phyloP scores from a whole-genome alignment of 1,140 invertebrate species.

The Panagrolaimus sp. region DNA sequence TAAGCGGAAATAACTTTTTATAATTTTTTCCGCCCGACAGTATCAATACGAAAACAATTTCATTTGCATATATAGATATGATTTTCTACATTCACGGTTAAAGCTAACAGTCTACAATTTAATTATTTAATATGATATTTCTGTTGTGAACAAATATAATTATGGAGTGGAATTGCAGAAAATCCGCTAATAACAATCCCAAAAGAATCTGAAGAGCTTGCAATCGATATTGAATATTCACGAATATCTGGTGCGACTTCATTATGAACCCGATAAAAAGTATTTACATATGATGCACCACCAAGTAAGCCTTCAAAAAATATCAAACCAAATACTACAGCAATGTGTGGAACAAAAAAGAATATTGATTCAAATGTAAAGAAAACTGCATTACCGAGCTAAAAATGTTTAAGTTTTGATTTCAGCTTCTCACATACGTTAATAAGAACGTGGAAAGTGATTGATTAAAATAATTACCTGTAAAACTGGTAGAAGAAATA shows the following conservation, averaged over 20 bases:
- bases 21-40: too few relatives aligned
- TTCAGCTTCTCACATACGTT: too few relatives aligned
- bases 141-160: conserved; percentile 1
- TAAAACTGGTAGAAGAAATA: conserved; percentile 10
- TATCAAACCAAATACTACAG: conserved; percentile 47
- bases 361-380: conserved; percentile 50
- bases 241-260: conserved; percentile 63
- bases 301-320: conserved; percentile 61
- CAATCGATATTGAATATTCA: conserved; percentile 6
- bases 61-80: too few relatives aligned
- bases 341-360: conserved; percentile 51
- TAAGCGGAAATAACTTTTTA: too few relatives aligned
- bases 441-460: too few relatives aligned
- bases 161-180: not conserved
- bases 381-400: conserved; percentile 34
- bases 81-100: too few relatives aligned
- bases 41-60: too few relatives aligned
- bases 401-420: not conserved
- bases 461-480: too few relatives aligned
- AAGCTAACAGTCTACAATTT: too few relatives aligned
- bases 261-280: conserved; percentile 71
- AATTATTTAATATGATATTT: not conserved
- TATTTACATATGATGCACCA: conserved; percentile 78
- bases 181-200: conserved; percentile 1
- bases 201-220: not conserved